Base-by-base conservation (phyloP, 2,113 vertebrate species). In the Tetrao urogallus region DNA sequence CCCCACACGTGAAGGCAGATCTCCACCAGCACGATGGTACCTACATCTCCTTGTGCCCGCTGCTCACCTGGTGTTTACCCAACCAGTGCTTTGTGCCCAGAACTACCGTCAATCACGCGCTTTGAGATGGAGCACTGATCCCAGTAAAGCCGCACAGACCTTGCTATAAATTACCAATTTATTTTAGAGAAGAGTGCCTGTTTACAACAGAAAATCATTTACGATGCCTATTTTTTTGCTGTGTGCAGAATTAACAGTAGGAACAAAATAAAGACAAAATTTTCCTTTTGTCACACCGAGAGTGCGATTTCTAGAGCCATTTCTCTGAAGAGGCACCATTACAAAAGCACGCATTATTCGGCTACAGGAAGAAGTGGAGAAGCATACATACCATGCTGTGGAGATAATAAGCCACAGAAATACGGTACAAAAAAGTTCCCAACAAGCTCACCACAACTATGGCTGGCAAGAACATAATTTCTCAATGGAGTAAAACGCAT, bases 231-330 rank as follows among this genome's bases (percentile, higher is more conserved):
- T 25, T 75, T 21, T 20, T 30, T 32, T 45, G 30, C 6, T 36
- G 22, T 10, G 38, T 72, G 30, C 79, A 91, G 52, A 85, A 85
- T 70, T 83, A 75, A 88, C 91, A 92, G 90, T 27, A 93, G 63
- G 40, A 81, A 76, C 24, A 77, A 85, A 92, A 74, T 40, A 88
- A 94, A 94, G 45, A 82, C 10, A 47, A 52, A 50, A 75, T 30
- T 79, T 82, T 88, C 61, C 80, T 86, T 94, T 93, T 90, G 73
- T 90, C 76, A 88, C 81, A 42, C 12, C 30, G 58, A 92, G 85
- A 78, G 88, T 85, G 81, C 86, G 83, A 67, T 93, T 89, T 88
- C 82, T 94, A 85, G 85, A 95, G 88, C 86, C 90, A 92, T 92
- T 94, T 66, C 76, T 90, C 61, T 75, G 72, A 71, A 42, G 56